Conservation (phyloP, 2,888 invertebrate species). For the Crossocerus cetratus region DNA sequence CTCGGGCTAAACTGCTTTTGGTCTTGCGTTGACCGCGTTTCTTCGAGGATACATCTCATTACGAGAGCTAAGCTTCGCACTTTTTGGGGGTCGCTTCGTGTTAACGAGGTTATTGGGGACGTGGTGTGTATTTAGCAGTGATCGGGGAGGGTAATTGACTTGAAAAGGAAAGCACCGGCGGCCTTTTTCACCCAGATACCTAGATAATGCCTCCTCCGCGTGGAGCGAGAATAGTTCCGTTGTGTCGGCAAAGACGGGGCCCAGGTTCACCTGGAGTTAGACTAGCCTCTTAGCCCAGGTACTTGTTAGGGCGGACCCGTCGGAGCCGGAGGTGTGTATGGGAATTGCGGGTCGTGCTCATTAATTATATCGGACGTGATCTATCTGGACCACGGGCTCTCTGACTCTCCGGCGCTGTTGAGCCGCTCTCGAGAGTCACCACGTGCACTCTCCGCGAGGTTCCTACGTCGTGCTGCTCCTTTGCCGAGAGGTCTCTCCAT, state of each 20-base stretch:
- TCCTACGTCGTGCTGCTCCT: constrained; percentile 37
- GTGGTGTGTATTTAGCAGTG: constrained; percentile 49
- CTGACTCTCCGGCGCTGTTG: constrained; percentile 27
- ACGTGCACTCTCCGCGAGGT: constrained; percentile 37
- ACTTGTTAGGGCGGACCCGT: constrained; percentile 63
- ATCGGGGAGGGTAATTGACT: background rate
- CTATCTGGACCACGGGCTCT: constrained; percentile 68
- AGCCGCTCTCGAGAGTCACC: constrained; percentile 53
- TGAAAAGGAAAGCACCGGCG: constrained; percentile 24
- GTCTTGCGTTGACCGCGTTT: background rate
- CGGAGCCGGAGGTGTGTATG: constrained; percentile 68
- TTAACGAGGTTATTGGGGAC: constrained; percentile 10
- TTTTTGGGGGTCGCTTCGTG: no score
- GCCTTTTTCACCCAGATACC: constrained; percentile 63
- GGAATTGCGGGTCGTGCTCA: constrained; percentile 72
- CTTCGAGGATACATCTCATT: no score
- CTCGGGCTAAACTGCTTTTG: background rate
- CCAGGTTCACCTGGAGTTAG: constrained; percentile 47
- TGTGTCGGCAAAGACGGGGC: constrained; percentile 26
- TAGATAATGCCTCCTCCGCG: constrained; percentile 53
- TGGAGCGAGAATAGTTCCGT: constrained; percentile 47
- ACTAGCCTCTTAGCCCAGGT: constrained; percentile 50
- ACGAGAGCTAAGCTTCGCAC: no score
- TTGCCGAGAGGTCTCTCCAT: constrained; percentile 10
- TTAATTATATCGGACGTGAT: constrained; percentile 73